Evolutionary conservation across 2,888 invertebrate genomes (phyloP).

Genomic region (Andrena bicolor): DNA sequence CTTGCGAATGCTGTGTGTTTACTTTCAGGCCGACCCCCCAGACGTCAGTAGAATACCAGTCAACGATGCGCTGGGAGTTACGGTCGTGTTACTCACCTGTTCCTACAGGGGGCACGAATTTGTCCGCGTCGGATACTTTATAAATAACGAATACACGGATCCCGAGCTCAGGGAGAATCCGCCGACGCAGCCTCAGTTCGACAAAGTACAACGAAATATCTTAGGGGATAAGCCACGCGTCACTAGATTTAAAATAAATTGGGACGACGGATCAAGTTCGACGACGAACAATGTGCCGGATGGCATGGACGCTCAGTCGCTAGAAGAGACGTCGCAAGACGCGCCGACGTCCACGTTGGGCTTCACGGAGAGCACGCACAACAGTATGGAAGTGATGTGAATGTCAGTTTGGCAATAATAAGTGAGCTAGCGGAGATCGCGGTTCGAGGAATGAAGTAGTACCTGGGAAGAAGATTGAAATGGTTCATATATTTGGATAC

Average conservation of each 20-base stretch:
- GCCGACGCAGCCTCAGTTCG: constrained; percentile 96
- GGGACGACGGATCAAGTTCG: constrained; percentile 90
- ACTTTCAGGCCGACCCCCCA: constrained; percentile 95
- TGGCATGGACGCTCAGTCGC: constrained; percentile 79
- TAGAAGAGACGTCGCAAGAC: constrained; percentile 81
- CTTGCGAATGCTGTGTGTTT: background rate
- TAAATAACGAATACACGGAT: constrained; percentile 98
- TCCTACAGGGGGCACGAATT: constrained; percentile 97
- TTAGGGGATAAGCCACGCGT: constrained; percentile 92
- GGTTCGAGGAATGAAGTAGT: constrained; percentile 64
- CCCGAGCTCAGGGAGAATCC: constrained; percentile 97
- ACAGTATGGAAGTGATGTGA: constrained; percentile 85
- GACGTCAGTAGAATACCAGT: constrained; percentile 97
- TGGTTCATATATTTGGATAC: constrained; percentile 64
- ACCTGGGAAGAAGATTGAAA: constrained; percentile 61
- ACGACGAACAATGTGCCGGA: constrained; percentile 78
- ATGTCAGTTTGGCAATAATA: constrained; percentile 45
- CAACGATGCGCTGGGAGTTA: constrained; percentile 98
- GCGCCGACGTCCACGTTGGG: constrained; percentile 80
- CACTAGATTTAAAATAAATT: constrained; percentile 98
- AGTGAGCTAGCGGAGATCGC: constrained; percentile 37
- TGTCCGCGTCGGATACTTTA: constrained; percentile 99
- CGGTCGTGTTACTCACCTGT: constrained; percentile 97
- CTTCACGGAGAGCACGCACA: constrained; percentile 83
- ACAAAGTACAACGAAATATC: constrained; percentile 91